Conservation (phyloP, 1,140 invertebrate species). For the Venturia canescens region DNA sequence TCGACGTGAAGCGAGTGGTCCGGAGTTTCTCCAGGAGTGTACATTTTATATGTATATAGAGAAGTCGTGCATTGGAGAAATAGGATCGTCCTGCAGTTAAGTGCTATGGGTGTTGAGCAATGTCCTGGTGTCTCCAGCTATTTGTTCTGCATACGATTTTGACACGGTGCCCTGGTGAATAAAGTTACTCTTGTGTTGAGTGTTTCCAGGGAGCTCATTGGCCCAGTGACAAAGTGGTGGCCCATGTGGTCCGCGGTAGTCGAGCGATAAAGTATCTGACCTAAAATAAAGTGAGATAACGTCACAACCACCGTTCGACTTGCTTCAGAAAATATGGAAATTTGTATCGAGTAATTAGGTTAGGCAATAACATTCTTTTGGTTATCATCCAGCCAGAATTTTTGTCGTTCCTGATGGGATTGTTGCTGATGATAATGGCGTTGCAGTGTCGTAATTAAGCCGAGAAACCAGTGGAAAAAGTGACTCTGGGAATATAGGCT, state of each 20-base stretch:
- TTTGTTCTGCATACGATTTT: background rate
- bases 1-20: no score
- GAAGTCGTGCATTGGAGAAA: no score
- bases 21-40: no score
- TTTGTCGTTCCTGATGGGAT: background rate
- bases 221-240: background rate
- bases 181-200: background rate
- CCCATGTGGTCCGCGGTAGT: background rate
- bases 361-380: background rate
- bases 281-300: background rate
- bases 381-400: background rate
- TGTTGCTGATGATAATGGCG: background rate
- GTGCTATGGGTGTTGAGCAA: conserved; percentile 11
- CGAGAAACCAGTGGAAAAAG: conserved; percentile 53
- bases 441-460: conserved; percentile 49
- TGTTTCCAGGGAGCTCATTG: background rate
- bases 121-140: background rate
- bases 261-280: background rate
- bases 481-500: conserved; percentile 23
- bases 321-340: background rate
- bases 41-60: no score
- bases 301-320: background rate
- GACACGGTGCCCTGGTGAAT: background rate
- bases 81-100: background rate
- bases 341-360: conserved; percentile 30